These are phyloP conservation scores for Coptotermes formosanus DNA, from an alignment of 1,140 invertebrate species.

Conservation along the genomic window DNA sequence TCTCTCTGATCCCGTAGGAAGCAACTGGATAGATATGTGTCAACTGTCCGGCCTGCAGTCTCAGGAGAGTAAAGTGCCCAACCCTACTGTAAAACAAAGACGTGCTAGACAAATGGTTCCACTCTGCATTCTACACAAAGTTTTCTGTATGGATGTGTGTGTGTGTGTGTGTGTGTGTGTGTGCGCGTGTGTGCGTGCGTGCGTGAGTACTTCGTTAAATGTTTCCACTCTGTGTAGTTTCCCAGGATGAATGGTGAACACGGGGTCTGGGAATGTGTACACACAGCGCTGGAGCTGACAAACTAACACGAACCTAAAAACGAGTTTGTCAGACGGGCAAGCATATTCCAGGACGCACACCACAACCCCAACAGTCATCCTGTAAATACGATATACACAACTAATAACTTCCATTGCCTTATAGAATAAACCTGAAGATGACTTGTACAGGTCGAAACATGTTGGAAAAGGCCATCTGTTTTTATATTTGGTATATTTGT, in stretches of 20 bases:
- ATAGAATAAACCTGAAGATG: no score
- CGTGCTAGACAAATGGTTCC: background rate
- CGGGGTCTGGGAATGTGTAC: background rate
- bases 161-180: no score
- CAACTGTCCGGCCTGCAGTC: background rate
- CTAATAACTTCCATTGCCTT: no score
- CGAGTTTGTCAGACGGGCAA: no score
- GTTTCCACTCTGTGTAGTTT: background rate
- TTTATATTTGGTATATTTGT: no score
- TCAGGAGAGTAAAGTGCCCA: background rate
- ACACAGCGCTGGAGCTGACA: background rate
- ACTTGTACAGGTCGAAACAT: no score
- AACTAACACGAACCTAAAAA: background rate
- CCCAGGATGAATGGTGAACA: background rate
- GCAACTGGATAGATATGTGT: background rate
- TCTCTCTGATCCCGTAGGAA: background rate
- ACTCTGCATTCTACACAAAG: background rate
- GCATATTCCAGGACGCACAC: no score
- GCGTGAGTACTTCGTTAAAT: constrained; percentile 15
- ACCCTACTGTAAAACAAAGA: background rate
- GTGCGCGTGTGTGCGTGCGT: no score
- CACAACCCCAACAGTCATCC: no score
- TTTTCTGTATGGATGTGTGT: background rate
- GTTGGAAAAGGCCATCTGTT: no score
- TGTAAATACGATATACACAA: no score